Base-by-base conservation (phyloP, 2,113 vertebrate species). In the Dermatemys mawii region DNA sequence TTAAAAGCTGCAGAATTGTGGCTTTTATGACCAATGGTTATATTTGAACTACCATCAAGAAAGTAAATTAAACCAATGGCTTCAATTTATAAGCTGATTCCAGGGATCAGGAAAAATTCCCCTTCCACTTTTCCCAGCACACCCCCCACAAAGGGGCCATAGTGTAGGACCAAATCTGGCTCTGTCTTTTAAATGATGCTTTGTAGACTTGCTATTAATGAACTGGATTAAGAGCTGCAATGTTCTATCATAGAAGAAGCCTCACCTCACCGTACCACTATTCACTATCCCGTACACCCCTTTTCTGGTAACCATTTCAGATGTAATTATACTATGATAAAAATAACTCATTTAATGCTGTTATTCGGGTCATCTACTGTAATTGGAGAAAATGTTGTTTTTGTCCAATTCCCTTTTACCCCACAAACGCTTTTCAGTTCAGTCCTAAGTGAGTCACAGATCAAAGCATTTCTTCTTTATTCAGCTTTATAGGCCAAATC, bases 401-500 rank as follows among this genome's bases (percentile, higher is more conserved):
- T 75, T 79, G 38, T 79, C 50, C 82, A 83, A 87, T 35, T 19
- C 86, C 57, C 83, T 95, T 84, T 93, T 86, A 91, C 90, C 96
- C 88, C 95, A 93, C 95, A 95, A 97, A 95, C 84, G 85, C 50
- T 91, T 67, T 86, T 94, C 91, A 94, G 75, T 95, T 96, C 91
- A 78, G 93, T 93, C 95, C 87, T 78, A 84, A 4, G 63, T 92
- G 88, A 97, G 84, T 96, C 96, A 95, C 96, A 97, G 97, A 98
- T 98, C 97, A 98, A 98, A 98, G 96, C 94, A 41, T 83, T 95
- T 94, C 90, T 95, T 93, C 73, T 93, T 82, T 90, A 96, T 97
- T 98, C 95, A 96, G 95, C 93, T 98, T 97, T 96, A 92, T 95
- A 97, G 96, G 90, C 93, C 93, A 95, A 98, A 97, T 96, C 96